Evolutionary conservation across 2,113 vertebrate species (phyloP), one percentile per base, ranked within the genome.

Genomic region (Ceyx margarethae): DNA sequence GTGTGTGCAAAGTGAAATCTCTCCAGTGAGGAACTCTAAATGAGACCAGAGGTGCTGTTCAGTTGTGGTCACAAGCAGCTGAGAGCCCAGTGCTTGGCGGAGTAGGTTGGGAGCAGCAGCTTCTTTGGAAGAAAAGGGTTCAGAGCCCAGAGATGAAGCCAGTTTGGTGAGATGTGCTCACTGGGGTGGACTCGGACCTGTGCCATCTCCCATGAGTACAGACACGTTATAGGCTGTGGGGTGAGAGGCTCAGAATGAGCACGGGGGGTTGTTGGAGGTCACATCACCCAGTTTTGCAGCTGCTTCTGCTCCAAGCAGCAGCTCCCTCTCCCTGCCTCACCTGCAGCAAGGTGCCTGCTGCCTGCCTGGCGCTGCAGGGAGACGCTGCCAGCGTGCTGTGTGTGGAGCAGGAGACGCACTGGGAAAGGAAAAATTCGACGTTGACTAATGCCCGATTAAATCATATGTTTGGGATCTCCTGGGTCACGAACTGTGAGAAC

Each of bases 361-460:
- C 51, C 66, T 87, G 60, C 69, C 73, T 60, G 9, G 15, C 9
- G 0, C 76, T 64, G 60, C 57, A 17, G 51, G 66, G 77, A 93
- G 80, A 78, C 9, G 45, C 69, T 26, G 35, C 81, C 82, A 91
- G 68, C 58, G 31, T 85, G 89, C 53, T 54, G 28, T 18, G 58
- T 54, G 28, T 18, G 82, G 74, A 92, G 91, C 90, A 92, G 66
- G 37, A 18, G 16, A 28, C 1, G 2, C 21, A 0, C 2, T 5
- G 78, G 64, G 78, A 86, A 75, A 82, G 83, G 83, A 29, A 79
- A 65, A 90, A 54, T 31, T 78, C 3, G 28, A 79, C 81, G 8
- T 79, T 95, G 92, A 90, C 60, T 90, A 79, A 96, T 81, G 81
- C 78, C 74, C 2, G 71, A 81, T 96, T 95, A 96, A 96, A 91